Base-by-base conservation (phyloP, 2,113 vertebrate species). In the Oryzias woworae region DNA sequence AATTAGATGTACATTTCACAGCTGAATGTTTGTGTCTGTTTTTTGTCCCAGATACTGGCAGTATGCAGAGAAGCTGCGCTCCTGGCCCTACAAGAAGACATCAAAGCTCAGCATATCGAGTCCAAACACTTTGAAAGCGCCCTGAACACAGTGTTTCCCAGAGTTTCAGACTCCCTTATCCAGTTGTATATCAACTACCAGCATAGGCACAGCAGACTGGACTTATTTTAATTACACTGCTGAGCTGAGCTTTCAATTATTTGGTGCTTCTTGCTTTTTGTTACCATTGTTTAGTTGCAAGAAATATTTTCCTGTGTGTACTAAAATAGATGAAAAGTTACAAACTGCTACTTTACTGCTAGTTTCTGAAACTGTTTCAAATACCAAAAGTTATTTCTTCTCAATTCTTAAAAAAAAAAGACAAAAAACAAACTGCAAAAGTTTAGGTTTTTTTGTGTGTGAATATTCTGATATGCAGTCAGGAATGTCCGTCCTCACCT, bases 41-140 rank as follows among this genome's bases (percentile, higher is more conserved):
- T 87, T 80, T 77, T 80, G 85, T 90, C 81, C 54, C 88, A 99
- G 97, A 94, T 98, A 86, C 86, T 93, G 5, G 96, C 96, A 1
- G 88, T 98, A 59, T 99, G 96, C 73, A 92, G 93, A 84, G 96
- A 98, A 87, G 97, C 96, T 13, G 97, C 94, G 58, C 94, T 98
- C 7, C 87, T 93, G 48, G 96, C 97, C 66, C 92, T 99, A 18
- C 95, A 98, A 68, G 95, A 98, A 82, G 91, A 98, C 91, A 95
- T 99, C 65, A 63, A 90, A 48, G 94, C 96, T 20, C 78, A 73
- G 53, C 70, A 54, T 31, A 61, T 98, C 61, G 22, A 42, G 47
- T 83, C 75, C 77, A 81, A 58, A 62, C 97, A 99, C 88, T 97
- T 99, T 66, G 76, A 81, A 46, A 62, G 75, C 0, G 96, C 96